phyloP scores from a whole-genome alignment of 2,888 invertebrate genomes.

The Osedax fenrisi region DNA sequence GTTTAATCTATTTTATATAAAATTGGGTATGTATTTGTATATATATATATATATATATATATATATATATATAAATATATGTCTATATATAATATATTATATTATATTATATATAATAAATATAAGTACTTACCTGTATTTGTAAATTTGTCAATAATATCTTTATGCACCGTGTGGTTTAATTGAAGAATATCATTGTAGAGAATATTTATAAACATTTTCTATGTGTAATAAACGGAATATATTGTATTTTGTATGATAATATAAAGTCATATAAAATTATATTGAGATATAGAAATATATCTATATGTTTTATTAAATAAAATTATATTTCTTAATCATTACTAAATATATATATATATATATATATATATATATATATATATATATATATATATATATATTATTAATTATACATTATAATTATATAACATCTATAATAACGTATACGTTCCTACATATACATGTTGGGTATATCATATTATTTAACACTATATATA shows the following conservation, averaged over 20 bases:
- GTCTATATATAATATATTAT: neutral
- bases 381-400: constrained; percentile 8
- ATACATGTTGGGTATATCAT: neutral
- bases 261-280: neutral
- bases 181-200: constrained; percentile 40
- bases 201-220: constrained; percentile 38
- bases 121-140: neutral
- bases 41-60: neutral
- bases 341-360: neutral
- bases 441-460: neutral
- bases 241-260: neutral
- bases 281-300: neutral
- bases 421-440: neutral
- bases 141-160: neutral
- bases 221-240: constrained; percentile 5
- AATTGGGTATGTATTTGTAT: neutral
- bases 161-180: constrained; percentile 31
- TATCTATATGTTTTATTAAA: neutral
- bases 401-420: neutral
- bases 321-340: no score
- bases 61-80: neutral
- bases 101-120: neutral
- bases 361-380: constrained; percentile 7
- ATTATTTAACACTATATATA: no score
- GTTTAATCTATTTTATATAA: no score